Evolutionary conservation across 2,797 vertebrate species (phyloP), one percentile per base, ranked within the genome.

Genomic region (Sarcoramphus papa): DNA sequence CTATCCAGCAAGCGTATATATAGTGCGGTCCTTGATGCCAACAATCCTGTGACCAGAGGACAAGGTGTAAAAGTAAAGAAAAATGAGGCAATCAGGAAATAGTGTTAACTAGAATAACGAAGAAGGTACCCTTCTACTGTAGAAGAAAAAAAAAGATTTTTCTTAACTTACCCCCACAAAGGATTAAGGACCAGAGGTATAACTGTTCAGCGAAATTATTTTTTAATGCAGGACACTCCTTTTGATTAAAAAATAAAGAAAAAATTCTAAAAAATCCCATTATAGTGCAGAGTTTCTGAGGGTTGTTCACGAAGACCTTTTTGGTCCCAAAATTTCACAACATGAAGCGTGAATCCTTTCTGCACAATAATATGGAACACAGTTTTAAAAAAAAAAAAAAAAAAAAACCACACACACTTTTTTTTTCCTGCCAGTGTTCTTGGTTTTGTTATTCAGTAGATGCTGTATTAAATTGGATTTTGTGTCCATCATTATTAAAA

Each of bases 401-500:
- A 69, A 75, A 92, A 74, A 45, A 24, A 43, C 7, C 50, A 23
- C 57, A 33, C 17, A 10, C 12, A 5, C 72, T 74, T 62, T 76
- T 94, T 53, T 95, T 91, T 82, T 84, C 47, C 86, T 48, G 23
- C 73, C 92, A 67, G 70, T 85, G 88, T 97, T 95, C 96, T 80
- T 62, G 62, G 87, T 93, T 97, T 97, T 93, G 96, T 98, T 97
- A 95, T 95, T 97, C 96, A 31, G 95, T 69, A 51, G 87, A 96
- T 96, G 69, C 88, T 93, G 95, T 74, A 94, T 97, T 98, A 98
- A 97, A 98, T 98, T 98, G 97, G 98, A 97, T 98, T 97, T 98
- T 95, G 96, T 97, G 98, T 98, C 98, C 97, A 97, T 98, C 98
- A 98, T 98, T 98, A 98, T 98, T 98, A 98, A 98, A 98, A 98